Conservation (phyloP, 2,888 invertebrate genomes). For the Lasioglossum zephyrum region DNA sequence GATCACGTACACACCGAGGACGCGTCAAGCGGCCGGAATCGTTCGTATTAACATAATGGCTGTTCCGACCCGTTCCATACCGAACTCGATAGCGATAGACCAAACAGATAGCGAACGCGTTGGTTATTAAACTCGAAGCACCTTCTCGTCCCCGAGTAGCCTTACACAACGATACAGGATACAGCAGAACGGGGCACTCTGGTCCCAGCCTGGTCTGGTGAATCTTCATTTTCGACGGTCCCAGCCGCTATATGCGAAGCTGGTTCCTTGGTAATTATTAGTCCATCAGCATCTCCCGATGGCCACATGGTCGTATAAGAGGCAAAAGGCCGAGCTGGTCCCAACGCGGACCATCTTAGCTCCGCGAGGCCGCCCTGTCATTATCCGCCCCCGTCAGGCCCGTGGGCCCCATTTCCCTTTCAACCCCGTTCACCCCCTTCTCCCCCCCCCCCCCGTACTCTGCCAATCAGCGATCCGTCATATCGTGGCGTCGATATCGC, state of each 20-base stretch:
- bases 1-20: not conserved
- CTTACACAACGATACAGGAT: constrained; percentile 34
- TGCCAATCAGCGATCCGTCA: constrained; percentile 84
- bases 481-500: constrained; percentile 76
- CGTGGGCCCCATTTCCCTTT: constrained; percentile 81
- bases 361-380: constrained; percentile 82
- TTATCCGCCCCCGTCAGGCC: constrained; percentile 82
- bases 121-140: constrained; percentile 51
- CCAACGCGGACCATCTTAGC: constrained; percentile 74
- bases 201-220: constrained; percentile 65
- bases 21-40: constrained; percentile 11
- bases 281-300: constrained; percentile 81
- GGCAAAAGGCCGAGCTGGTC: constrained; percentile 70
- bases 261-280: constrained; percentile 81
- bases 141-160: constrained; percentile 10
- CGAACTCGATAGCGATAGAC: constrained; percentile 40
- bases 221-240: constrained; percentile 77
- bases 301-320: constrained; percentile 81
- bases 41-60: constrained; percentile 30
- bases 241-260: constrained; percentile 70
- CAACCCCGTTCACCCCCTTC: constrained; percentile 76
- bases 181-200: constrained; percentile 12
- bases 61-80: constrained; percentile 8
- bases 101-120: constrained; percentile 32
- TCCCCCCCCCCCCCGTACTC: constrained; percentile 60